Evolutionary conservation across 2,113 vertebrate genomes (phyloP).

Genomic region (Copsychus sechellarum): DNA sequence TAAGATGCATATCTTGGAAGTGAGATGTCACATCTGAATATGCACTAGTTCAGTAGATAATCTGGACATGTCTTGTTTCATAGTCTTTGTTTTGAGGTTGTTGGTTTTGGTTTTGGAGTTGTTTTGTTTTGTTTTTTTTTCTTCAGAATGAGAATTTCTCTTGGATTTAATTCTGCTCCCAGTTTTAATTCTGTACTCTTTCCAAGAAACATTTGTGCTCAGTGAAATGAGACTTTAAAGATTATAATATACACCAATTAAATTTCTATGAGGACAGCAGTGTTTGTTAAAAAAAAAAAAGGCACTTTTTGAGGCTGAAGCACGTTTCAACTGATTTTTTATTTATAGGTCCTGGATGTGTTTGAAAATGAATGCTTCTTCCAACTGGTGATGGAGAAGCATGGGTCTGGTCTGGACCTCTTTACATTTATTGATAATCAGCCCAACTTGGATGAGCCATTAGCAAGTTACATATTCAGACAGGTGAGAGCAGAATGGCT

Average conservation of each 20-base stretch:
- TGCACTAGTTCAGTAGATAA: not conserved
- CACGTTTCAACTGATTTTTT: not conserved
- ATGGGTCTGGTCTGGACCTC: slow-evolving; percentile 89
- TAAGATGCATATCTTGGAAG: not conserved
- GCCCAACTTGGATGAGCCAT: slow-evolving; percentile 86
- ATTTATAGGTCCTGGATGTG: slow-evolving; percentile 83
- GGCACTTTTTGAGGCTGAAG: not conserved
- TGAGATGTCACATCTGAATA: not conserved
- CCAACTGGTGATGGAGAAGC: slow-evolving; percentile 96
- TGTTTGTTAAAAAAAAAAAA: not conserved
- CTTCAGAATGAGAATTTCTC: not conserved
- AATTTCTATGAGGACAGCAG: not conserved
- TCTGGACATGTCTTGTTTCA: not conserved
- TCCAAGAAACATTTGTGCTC: not conserved
- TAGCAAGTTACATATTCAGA: slow-evolving; percentile 92
- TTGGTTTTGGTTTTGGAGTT: not conserved
- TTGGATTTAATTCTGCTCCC: not conserved
- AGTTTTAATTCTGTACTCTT: not conserved
- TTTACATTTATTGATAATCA: slow-evolving; percentile 93
- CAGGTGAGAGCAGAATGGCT: slow-evolving; percentile 76
- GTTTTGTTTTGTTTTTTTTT: not conserved
- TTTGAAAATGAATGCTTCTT: slow-evolving; percentile 92
- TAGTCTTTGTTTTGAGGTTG: not conserved
- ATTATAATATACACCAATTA: not conserved
- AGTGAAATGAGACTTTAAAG: not conserved